Evolutionary conservation across 2,888 invertebrate genomes (phyloP), one percentile per base, ranked within the genome.

Genomic region (Aphodius granarius): DNA sequence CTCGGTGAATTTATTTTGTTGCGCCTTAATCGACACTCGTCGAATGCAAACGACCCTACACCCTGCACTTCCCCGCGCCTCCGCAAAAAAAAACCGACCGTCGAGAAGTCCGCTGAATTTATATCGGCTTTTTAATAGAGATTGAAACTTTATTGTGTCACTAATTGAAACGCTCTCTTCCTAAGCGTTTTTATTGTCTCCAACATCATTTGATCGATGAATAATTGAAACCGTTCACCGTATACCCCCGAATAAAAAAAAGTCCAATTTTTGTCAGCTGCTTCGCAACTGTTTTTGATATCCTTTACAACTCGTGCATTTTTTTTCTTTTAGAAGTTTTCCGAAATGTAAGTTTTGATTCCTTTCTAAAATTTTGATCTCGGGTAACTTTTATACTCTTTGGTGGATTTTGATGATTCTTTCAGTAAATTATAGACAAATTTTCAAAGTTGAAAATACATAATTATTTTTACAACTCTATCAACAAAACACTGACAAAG

Each of bases 61-160:
- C 43, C 43, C 43, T 43, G 43, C 4, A 9, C 43, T 9, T 13
- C 43, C 43, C 43, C 43, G 9, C 13, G 43, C 43, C 6, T 0
- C 43, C 43, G 0, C 43, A 17, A 19, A 66, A 66, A 66, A 68
- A 68, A 68, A 22, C 68, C 6, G n/a, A 68, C 68, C 0, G 5
- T 6, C 43, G 68, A 19, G 22, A 20, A 68, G 68, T 68, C 68
- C 20, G n/a, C 68, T 68, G 68, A 68, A 68, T 68, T 68, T 68
- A 68, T 68, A 68, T 68, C 68, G 68, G 22, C 68, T 22, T 22
- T 68, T 68, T 68, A 68, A 68, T 68, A 68, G 20, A 68, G 68
- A 68, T 68, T 68, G 68, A 68, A 68, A 68, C 68, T 68, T 68
- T 68, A 68, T 68, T 68, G 68, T 68, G 68, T n/a, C n/a, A 68